These are phyloP conservation scores for Macropodus opercularis DNA, from an alignment of 2,797 vertebrate species.

Conservation along the genomic window DNA sequence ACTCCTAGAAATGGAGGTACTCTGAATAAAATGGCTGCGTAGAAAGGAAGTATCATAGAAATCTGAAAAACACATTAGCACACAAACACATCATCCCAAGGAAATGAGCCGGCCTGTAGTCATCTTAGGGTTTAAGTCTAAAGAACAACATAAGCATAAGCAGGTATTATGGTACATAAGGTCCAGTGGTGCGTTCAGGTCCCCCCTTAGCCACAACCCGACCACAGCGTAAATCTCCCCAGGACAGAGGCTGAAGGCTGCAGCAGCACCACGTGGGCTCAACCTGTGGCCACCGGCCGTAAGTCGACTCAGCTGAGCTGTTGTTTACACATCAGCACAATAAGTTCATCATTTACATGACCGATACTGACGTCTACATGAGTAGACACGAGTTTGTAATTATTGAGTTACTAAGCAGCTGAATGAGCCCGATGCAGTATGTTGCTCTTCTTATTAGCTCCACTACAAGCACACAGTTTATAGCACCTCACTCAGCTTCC, in stretches of 20 bases:
- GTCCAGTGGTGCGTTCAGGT: slow-evolving; percentile 38
- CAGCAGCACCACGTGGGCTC: slow-evolving; percentile 58
- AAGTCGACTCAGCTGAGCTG: slow-evolving; percentile 70
- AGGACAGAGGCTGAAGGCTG: slow-evolving; percentile 66
- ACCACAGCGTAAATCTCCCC: slow-evolving; percentile 61
- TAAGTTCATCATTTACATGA: background rate
- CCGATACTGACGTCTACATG: no score
- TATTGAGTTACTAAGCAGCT: background rate
- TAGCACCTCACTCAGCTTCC: background rate
- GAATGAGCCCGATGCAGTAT: slow-evolving; percentile 70
- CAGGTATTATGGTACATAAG: no score
- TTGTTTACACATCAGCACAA: background rate
- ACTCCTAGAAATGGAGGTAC: no score
- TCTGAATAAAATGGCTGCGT: no score
- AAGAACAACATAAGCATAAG: slow-evolving; percentile 41
- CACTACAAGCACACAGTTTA: background rate
- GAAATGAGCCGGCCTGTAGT: slow-evolving; percentile 9
- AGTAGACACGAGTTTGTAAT: no score
- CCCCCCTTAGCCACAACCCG: slow-evolving; percentile 33
- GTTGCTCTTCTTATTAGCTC: slow-evolving; percentile 71
- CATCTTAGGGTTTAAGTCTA: slow-evolving; percentile 27
- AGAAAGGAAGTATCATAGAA: no score
- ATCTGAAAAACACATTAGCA: background rate
- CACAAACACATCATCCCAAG: no score
- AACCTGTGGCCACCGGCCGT: slow-evolving; percentile 52